A percentile compares a stretch with the other conserved stretches of the same genome.
Evolutionary conservation across 2,113 vertebrate genomes (phyloP).

Genomic region (Ranitomeya variabilis): DNA sequence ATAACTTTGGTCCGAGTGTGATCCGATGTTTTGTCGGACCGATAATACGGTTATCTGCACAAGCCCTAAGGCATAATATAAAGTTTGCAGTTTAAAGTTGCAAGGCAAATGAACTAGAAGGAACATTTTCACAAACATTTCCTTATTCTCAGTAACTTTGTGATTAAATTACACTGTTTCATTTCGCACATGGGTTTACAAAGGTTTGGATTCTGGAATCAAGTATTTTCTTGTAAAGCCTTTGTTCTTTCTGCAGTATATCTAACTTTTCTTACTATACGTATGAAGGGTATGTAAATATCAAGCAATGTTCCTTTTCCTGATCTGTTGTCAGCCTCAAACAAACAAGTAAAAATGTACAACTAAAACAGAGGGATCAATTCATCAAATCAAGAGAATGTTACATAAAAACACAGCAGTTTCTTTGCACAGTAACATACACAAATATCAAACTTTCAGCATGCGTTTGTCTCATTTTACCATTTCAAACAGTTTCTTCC

Average conservation of each 20-base stretch:
- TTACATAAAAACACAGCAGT: neutral
- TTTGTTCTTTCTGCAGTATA: neutral
- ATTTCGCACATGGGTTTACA: neutral
- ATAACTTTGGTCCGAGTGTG: too few species aligned
- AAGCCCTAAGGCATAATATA: too few species aligned
- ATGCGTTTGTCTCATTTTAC: neutral
- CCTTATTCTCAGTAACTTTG: neutral
- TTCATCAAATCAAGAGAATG: neutral
- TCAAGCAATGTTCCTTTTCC: neutral
- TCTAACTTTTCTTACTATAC: neutral
- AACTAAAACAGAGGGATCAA: constrained; percentile 2
- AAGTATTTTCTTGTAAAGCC: neutral
- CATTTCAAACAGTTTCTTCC: neutral
- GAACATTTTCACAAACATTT: neutral
- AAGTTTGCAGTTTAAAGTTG: too few species aligned
- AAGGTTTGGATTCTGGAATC: neutral
- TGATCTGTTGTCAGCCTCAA: constrained; percentile 27
- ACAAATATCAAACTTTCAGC: neutral
- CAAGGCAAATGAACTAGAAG: neutral
- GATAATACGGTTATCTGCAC: too few species aligned
- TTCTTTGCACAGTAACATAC: neutral
- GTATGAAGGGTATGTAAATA: constrained; percentile 2
- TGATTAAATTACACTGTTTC: neutral
- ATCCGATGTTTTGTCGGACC: too few species aligned
- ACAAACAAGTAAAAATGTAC: constrained; percentile 5